Percentiles rank a stretch among this genome's conserved stretches.
Evolutionary conservation across 2,888 invertebrate species (phyloP).

Genomic region (Eupithecia subfuscata): DNA sequence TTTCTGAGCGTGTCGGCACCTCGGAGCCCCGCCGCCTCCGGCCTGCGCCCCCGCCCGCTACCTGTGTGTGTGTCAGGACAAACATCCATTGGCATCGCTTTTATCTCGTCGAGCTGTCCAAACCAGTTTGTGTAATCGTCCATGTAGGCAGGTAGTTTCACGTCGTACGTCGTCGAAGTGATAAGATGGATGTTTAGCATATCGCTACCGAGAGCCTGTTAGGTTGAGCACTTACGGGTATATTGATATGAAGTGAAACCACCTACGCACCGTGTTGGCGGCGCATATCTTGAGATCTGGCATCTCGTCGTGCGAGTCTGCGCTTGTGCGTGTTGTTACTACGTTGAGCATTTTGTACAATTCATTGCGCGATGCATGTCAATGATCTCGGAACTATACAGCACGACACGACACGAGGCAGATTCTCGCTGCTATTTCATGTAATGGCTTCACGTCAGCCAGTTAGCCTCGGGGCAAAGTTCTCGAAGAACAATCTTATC

Average conservation of each 20-base stretch:
- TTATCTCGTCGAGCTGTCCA: conserved; percentile 17
- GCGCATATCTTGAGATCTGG: conserved; percentile 33
- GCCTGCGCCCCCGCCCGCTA: conserved; percentile 45
- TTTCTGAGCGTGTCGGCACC: conserved; percentile 69
- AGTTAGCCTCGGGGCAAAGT: conserved; percentile 28
- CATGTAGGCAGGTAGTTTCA: conserved; percentile 13
- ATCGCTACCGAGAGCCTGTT: conserved; percentile 16
- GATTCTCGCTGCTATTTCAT: conserved; percentile 44
- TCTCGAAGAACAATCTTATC: conserved; percentile 18
- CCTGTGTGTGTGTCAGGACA: conserved; percentile 50
- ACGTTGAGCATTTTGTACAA: conserved; percentile 54
- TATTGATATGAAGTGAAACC: conserved; percentile 36
- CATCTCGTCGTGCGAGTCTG: conserved; percentile 38
- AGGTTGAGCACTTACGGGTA: conserved; percentile 21
- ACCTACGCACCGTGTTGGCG: conserved; percentile 34
- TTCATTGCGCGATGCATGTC: conserved; percentile 56
- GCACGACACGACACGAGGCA: conserved; percentile 34
- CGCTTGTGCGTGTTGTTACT: conserved; percentile 53
- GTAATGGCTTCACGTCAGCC: conserved; percentile 40
- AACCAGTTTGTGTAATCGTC: conserved; percentile 20
- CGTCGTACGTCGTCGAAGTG: conserved; percentile 7
- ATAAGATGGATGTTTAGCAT: conserved; percentile 18
- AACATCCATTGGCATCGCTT: conserved; percentile 37
- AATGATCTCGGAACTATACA: conserved; percentile 55
- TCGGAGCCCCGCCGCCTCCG: conserved; percentile 41